These are phyloP conservation scores for Conopomorpha cramerella DNA, from an alignment of 1,140 invertebrate species.

Conservation along the genomic window DNA sequence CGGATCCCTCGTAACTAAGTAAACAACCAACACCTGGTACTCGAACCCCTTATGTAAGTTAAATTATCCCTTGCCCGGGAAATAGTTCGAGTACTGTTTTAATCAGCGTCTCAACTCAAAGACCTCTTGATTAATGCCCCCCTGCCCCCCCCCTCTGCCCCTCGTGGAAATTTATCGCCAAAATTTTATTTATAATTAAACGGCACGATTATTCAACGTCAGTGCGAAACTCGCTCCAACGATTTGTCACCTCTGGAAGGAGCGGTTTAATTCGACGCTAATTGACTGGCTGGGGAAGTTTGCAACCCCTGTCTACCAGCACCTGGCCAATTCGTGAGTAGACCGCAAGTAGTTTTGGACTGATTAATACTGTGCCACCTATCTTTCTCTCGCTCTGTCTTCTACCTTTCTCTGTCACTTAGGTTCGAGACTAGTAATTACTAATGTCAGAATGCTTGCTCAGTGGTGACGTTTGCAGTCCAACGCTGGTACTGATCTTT, in stretches of 20 bases:
- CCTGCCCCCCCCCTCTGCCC: no score
- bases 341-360: slow-evolving; percentile 18
- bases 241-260: slow-evolving; percentile 46
- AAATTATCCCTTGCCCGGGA: no score
- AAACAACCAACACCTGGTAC: slow-evolving; percentile 48
- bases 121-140: slow-evolving; percentile 61
- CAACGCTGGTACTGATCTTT: not conserved
- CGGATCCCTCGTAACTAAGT: slow-evolving; percentile 22
- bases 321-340: slow-evolving; percentile 38
- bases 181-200: slow-evolving; percentile 60
- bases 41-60: no score
- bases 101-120: slow-evolving; percentile 64
- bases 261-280: slow-evolving; percentile 48
- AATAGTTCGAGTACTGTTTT: slow-evolving; percentile 62
- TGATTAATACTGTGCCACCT: no score
- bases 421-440: no score
- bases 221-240: slow-evolving; percentile 33
- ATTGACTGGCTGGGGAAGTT: slow-evolving; percentile 46
- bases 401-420: no score
- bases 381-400: no score
- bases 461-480: no score
- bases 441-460: no score
- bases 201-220: slow-evolving; percentile 52
- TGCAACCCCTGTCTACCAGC: slow-evolving; percentile 23
- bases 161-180: slow-evolving; percentile 57